Percentiles rank a stretch among this genome's conserved stretches.
phyloP scores from a whole-genome alignment of 2,888 invertebrate species.

The Rhagium mordax region DNA sequence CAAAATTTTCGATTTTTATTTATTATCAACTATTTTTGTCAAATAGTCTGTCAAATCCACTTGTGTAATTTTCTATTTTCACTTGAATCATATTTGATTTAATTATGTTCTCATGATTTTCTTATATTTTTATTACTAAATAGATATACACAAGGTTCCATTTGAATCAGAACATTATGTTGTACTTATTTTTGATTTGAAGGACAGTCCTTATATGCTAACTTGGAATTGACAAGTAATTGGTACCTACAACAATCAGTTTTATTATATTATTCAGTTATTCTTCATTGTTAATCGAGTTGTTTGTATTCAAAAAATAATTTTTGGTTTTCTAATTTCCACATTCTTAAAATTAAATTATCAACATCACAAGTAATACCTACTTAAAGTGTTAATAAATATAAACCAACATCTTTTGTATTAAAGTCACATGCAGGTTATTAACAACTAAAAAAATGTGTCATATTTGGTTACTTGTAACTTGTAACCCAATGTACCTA shows the following conservation, averaged over 20 bases:
- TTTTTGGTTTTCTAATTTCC: background rate
- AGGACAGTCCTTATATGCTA: conserved; percentile 53
- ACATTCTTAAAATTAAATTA: background rate
- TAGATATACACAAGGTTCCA: conserved; percentile 1
- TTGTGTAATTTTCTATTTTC: conserved; percentile 30
- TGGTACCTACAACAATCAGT: background rate
- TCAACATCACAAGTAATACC: background rate
- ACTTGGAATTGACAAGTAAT: conserved; percentile 42
- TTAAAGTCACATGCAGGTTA: background rate
- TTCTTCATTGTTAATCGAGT: background rate
- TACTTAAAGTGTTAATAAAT: background rate
- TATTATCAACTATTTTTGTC: conserved; percentile 35
- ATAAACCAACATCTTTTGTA: background rate
- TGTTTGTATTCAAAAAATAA: background rate
- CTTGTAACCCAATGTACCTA: too few species aligned
- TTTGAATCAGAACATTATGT: conserved; percentile 5
- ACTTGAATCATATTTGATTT: conserved; percentile 9
- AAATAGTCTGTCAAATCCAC: conserved; percentile 35
- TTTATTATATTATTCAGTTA: background rate
- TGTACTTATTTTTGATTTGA: conserved; percentile 43
- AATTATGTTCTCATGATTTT: conserved; percentile 7
- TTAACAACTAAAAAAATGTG: too few species aligned
- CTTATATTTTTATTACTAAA: background rate
- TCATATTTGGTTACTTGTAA: too few species aligned
- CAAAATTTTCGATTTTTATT: conserved; percentile 14